Conservation (phyloP, 2,113 vertebrate genomes). For the Tympanuchus pallidicinctus region DNA sequence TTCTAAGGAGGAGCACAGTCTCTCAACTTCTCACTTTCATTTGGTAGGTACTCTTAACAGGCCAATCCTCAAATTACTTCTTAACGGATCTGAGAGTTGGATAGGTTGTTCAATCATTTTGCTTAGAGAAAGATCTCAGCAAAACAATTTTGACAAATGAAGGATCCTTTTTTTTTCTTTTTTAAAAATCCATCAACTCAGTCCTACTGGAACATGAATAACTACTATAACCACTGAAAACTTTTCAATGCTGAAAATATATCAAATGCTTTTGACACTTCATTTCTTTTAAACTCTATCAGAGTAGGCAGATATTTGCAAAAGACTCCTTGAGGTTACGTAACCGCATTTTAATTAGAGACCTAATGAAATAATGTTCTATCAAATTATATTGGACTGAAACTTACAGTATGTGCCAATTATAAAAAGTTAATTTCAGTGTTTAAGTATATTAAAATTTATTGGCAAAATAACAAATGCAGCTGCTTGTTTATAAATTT, state of each 20-base stretch:
- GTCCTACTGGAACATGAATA: not conserved
- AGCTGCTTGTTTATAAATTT: not conserved
- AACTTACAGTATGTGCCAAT: constrained; percentile 4
- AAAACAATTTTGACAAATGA: not conserved
- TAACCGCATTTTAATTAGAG: not conserved
- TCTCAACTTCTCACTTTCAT: not conserved
- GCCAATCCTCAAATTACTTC: not conserved
- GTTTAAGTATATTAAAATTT: constrained; percentile 15
- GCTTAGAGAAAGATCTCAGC: not conserved
- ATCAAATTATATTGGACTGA: not conserved
- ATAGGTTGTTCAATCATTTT: not conserved
- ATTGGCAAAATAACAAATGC: constrained; percentile 25
- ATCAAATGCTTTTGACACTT: not conserved
- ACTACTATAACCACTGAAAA: not conserved
- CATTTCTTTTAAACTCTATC: not conserved
- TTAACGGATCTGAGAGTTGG: not conserved
- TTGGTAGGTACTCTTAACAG: not conserved
- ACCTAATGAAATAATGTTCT: constrained; percentile 12
- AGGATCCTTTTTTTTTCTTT: not conserved
- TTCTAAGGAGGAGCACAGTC: not conserved
- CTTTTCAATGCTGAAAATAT: not conserved
- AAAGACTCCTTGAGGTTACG: not conserved
- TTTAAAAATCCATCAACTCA: not conserved
- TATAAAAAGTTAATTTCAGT: constrained; percentile 35
- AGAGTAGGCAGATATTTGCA: not conserved